Evolutionary conservation across 2,888 invertebrate genomes (phyloP).

Genomic region (Morinoia aosen): DNA sequence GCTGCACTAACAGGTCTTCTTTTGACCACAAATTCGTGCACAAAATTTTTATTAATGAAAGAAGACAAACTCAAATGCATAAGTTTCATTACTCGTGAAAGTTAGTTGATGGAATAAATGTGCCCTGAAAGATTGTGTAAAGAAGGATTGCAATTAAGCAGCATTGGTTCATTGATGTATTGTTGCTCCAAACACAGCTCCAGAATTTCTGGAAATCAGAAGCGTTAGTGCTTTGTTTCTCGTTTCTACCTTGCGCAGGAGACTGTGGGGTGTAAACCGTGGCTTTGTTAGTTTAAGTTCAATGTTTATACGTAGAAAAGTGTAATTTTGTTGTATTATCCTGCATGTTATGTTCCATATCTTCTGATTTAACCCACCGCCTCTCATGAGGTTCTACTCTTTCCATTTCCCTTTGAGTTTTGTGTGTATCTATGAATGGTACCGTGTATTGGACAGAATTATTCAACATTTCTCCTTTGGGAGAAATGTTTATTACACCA

Average conservation of each 20-base stretch:
- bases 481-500: neutral
- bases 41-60: neutral
- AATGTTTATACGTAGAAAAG: neutral
- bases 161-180: neutral
- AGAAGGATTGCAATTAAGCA: neutral
- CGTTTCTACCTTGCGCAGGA: neutral
- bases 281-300: constrained; percentile 13
- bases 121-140: neutral
- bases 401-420: neutral
- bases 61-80: neutral
- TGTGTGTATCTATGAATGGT: neutral
- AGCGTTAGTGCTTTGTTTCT: neutral
- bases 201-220: neutral
- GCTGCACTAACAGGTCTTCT: neutral
- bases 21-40: neutral
- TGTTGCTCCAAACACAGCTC: neutral
- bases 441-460: neutral
- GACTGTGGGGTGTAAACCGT: neutral
- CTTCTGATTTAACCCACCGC: constrained; percentile 6
- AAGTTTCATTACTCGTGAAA: neutral
- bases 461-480: neutral
- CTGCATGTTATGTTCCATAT: constrained; percentile 18
- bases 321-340: constrained; percentile 18
- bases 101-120: neutral
- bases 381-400: neutral